Conservation (phyloP, 1,140 invertebrate species). For the Cotesia glomerata region DNA sequence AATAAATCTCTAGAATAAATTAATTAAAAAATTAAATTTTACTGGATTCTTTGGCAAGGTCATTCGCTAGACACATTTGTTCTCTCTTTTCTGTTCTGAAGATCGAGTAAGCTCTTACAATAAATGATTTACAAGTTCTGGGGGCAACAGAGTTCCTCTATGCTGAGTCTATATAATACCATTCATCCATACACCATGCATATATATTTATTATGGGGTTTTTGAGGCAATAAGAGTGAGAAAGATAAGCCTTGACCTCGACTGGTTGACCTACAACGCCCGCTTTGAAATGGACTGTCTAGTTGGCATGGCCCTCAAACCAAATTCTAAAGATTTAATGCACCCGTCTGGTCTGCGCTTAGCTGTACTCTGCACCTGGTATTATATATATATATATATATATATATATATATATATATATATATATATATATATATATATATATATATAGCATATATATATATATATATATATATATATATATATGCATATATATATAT, state of each 20-base stretch:
- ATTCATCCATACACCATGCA: too few relatives aligned
- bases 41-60: not conserved
- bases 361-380: not conserved
- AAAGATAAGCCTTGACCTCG: constrained; percentile 56
- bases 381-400: too few relatives aligned
- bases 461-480: too few relatives aligned
- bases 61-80: not conserved
- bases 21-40: not conserved
- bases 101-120: not conserved
- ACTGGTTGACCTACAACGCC: constrained; percentile 56
- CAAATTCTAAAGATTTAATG: constrained; percentile 24
- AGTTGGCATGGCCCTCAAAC: constrained; percentile 18
- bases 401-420: too few relatives aligned
- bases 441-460: too few relatives aligned
- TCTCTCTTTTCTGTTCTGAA: not conserved
- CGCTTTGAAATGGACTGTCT: constrained; percentile 42
- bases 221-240: not conserved
- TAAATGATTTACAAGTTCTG: not conserved
- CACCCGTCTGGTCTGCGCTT: not conserved
- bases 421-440: too few relatives aligned
- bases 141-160: not conserved
- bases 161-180: not conserved
- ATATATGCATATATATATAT: too few relatives aligned
- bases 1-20: too few relatives aligned
- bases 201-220: too few relatives aligned